phyloP scores from a whole-genome alignment of 2,113 vertebrate species.

The Columba janthina region DNA sequence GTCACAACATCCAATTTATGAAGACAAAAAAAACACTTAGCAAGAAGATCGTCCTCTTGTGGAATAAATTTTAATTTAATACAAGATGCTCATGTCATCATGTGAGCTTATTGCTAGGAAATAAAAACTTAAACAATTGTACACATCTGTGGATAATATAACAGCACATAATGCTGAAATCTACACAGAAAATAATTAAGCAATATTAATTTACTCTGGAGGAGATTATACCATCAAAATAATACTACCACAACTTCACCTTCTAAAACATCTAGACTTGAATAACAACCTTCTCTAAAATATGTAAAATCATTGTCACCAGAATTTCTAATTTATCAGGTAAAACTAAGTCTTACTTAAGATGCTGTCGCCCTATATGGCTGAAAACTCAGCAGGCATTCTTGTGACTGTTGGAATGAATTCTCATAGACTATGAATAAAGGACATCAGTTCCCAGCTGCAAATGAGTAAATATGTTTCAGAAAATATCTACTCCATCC shows the following conservation, averaged over 20 bases:
- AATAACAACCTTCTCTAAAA: neutral
- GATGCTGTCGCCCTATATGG: neutral
- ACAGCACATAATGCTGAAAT: neutral
- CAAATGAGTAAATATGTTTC: neutral
- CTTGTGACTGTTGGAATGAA: neutral
- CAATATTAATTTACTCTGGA: neutral
- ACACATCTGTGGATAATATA: neutral
- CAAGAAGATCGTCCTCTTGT: neutral
- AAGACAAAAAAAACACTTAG: neutral
- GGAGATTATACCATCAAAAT: neutral
- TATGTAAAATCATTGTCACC: neutral
- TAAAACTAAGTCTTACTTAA: neutral
- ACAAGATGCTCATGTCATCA: neutral
- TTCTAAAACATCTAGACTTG: neutral
- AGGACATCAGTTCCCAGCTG: neutral
- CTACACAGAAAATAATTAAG: neutral
- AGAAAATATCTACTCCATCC: neutral
- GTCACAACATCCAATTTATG: neutral
- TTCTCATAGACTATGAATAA: neutral
- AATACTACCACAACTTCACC: neutral
- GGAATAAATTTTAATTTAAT: neutral
- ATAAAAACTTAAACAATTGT: neutral
- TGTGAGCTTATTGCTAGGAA: neutral
- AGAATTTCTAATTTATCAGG: neutral
- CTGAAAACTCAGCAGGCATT: neutral